phyloP scores from a whole-genome alignment of 2,113 vertebrate genomes.

The Apodemus speciosus region DNA sequence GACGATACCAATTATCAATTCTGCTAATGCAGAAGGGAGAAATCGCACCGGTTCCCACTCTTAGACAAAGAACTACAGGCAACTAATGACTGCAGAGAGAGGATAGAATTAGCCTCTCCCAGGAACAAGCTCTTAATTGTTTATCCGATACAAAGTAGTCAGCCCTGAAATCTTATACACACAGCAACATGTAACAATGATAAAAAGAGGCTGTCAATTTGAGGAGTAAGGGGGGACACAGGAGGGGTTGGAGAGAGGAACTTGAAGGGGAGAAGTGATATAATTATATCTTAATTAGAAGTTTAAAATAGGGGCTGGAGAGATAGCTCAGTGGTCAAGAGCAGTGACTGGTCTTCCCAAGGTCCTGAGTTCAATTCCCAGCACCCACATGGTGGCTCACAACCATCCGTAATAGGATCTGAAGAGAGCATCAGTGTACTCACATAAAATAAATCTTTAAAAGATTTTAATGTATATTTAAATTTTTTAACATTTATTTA shows the following conservation, averaged over 20 bases:
- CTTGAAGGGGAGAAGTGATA: neutral
- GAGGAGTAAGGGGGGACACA: neutral
- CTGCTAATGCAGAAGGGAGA: neutral
- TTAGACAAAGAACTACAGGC: neutral
- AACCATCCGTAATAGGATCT: too few relatives aligned
- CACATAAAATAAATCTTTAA: too few relatives aligned
- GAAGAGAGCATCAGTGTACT: too few relatives aligned
- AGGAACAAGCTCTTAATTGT: neutral
- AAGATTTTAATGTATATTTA: too few relatives aligned
- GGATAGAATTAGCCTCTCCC: neutral
- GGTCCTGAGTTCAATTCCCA: too few relatives aligned
- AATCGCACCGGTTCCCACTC: neutral
- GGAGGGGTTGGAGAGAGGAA: neutral
- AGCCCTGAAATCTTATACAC: neutral
- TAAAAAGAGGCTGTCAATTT: neutral
- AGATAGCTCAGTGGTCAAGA: neutral
- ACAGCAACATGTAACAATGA: neutral
- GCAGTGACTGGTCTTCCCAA: neutral
- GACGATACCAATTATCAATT: neutral
- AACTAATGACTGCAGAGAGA: neutral
- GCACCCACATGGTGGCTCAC: too few relatives aligned
- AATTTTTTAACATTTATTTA: too few relatives aligned
- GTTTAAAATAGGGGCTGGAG: neutral
- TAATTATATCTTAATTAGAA: neutral
- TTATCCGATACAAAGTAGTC: neutral